Conservation (phyloP, 2,113 vertebrate species). For the Scartelaos histophorus region DNA sequence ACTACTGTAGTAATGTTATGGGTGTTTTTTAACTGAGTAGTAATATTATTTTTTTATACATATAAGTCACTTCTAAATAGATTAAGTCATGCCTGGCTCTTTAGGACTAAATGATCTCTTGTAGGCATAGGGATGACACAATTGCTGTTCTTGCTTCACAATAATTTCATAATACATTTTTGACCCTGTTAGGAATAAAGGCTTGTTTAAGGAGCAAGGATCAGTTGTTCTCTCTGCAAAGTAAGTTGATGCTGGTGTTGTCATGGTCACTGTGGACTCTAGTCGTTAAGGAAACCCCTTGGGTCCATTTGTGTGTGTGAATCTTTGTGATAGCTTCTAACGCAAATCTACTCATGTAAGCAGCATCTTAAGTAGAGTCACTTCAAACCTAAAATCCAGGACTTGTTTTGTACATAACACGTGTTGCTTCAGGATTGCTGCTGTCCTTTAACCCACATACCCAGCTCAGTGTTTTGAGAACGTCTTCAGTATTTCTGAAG, state of each 20-base stretch:
- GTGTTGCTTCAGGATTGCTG: background rate
- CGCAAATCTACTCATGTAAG: background rate
- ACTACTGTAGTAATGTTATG: background rate
- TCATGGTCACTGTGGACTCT: conserved; percentile 49
- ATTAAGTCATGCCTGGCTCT: no score
- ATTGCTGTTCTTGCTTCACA: background rate
- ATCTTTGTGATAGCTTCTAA: background rate
- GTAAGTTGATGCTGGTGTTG: conserved; percentile 52
- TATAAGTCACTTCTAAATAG: background rate
- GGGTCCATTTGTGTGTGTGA: conserved; percentile 24
- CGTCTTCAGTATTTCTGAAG: background rate
- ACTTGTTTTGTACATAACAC: background rate
- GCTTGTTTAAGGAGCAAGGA: conserved; percentile 19
- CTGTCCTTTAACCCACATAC: background rate
- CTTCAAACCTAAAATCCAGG: background rate
- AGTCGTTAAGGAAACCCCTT: conserved; percentile 35
- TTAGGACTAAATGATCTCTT: background rate
- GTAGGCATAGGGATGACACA: background rate
- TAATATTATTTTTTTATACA: background rate
- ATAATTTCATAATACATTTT: background rate
- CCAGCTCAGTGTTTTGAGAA: background rate
- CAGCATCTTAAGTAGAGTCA: background rate
- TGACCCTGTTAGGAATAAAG: background rate
- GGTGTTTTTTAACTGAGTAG: background rate
- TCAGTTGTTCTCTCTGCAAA: conserved; percentile 9